Percentiles rank a stretch among this genome's conserved stretches.
Conservation (phyloP, 2,797 vertebrate species). For the Bovichtus diacanthus region DNA sequence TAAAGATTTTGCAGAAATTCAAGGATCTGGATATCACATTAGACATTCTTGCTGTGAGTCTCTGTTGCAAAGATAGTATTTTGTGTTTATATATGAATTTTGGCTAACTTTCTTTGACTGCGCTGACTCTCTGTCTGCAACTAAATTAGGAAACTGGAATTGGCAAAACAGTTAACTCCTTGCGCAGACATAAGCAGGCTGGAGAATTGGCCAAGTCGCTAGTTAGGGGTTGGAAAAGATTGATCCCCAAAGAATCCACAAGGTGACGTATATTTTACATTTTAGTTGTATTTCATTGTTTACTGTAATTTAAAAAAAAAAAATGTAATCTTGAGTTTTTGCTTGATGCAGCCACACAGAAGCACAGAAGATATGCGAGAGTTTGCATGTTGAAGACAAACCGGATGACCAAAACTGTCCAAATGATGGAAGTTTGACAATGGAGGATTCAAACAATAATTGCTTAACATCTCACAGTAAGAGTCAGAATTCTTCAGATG, state of each 20-base stretch:
- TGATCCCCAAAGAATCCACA: constrained; percentile 80
- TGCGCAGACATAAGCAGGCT: constrained; percentile 85
- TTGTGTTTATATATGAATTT: not conserved
- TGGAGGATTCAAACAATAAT: constrained; percentile 60
- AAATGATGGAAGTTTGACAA: constrained; percentile 25
- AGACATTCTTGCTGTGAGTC: constrained; percentile 89
- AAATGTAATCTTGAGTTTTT: constrained; percentile 31
- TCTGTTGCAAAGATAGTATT: not conserved
- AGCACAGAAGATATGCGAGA: constrained; percentile 23
- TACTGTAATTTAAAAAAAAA: not conserved
- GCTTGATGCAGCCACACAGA: constrained; percentile 52
- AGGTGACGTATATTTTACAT: constrained; percentile 68
- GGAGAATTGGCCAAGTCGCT: constrained; percentile 87
- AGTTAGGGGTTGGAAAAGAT: constrained; percentile 86
- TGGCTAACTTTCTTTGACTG: not conserved
- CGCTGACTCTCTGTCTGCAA: constrained; percentile 24
- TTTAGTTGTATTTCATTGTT: not conserved
- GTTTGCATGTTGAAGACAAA: constrained; percentile 45
- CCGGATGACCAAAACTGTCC: constrained; percentile 19
- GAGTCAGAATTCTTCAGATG: constrained; percentile 41
- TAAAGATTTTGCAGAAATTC: constrained; percentile 87
- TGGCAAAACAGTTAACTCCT: constrained; percentile 88
- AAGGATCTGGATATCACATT: constrained; percentile 88
- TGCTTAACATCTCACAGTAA: constrained; percentile 36
- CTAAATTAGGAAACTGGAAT: constrained; percentile 88